Evolutionary conservation across 2,888 invertebrate genomes (phyloP).

Genomic region (Stenodema calcarata): DNA sequence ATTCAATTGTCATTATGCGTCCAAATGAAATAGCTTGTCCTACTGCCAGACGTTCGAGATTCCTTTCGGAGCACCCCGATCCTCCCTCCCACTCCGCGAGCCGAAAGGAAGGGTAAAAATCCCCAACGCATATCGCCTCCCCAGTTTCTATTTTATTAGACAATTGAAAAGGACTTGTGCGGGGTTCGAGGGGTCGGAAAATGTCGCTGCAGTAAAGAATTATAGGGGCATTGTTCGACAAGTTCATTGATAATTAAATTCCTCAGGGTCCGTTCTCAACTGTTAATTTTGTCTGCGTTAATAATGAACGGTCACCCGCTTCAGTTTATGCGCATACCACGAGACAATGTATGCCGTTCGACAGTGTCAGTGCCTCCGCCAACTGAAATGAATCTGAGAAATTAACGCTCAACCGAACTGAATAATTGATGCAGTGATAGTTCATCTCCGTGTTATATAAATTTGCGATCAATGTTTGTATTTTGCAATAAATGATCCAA

Average conservation of each 20-base stretch:
- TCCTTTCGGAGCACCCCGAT: neutral
- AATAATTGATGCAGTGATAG: no score
- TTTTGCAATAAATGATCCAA: no score
- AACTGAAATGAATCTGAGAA: neutral
- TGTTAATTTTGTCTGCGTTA: slow-evolving; percentile 33
- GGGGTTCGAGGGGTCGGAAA: slow-evolving; percentile 16
- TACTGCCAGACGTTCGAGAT: neutral
- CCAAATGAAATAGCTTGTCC: neutral
- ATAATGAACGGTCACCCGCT: slow-evolving; percentile 29
- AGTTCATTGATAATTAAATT: slow-evolving; percentile 47
- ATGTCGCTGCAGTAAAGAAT: slow-evolving; percentile 33
- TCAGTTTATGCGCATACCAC: slow-evolving; percentile 30
- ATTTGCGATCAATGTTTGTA: no score
- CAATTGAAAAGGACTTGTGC: slow-evolving; percentile 18
- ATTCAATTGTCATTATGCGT: neutral
- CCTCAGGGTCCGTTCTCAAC: slow-evolving; percentile 18
- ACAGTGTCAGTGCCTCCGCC: neutral
- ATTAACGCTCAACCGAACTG: neutral
- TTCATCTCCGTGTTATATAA: no score
- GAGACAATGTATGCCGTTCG: slow-evolving; percentile 1
- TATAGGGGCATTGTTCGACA: slow-evolving; percentile 40
- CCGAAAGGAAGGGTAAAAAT: neutral
- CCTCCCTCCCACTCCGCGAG: neutral
- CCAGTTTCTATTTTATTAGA: slow-evolving; percentile 24
- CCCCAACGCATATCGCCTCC: neutral